phyloP scores from a whole-genome alignment of 2,797 vertebrate genomes.

The Clangula hyemalis region DNA sequence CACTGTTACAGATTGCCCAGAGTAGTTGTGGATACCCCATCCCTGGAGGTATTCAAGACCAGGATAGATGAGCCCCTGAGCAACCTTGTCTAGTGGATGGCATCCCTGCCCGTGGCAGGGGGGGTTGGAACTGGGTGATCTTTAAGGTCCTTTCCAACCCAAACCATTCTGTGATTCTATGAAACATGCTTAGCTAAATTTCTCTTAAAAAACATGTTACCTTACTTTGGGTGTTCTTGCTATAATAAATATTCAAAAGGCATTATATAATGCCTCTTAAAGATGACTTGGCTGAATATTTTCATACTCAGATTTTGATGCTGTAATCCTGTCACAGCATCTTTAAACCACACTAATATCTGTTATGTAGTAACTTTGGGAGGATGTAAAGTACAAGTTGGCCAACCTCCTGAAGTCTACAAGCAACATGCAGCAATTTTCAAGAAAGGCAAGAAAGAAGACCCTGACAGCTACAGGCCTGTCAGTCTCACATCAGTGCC shows the following conservation, averaged over 20 bases:
- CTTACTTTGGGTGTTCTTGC: not conserved
- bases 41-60: too few relatives aligned
- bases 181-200: not conserved
- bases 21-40: too few relatives aligned
- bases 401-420: not conserved
- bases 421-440: not conserved
- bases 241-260: not conserved
- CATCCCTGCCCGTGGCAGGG: too few relatives aligned
- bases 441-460: too few relatives aligned
- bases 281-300: not conserved
- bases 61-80: too few relatives aligned
- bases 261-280: not conserved
- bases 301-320: not conserved
- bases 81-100: too few relatives aligned
- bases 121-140: too few relatives aligned
- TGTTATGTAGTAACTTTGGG: not conserved
- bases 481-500: too few relatives aligned
- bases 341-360: not conserved
- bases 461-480: too few relatives aligned
- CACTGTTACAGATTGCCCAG: too few relatives aligned
- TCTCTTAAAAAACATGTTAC: rapidly evolving
- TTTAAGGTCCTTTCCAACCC: too few relatives aligned
- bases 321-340: not conserved
- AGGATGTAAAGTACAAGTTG: not conserved
- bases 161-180: too few relatives aligned